Evolutionary conservation across 2,888 invertebrate species (phyloP).

Genomic region (Ochropacha duplaris): DNA sequence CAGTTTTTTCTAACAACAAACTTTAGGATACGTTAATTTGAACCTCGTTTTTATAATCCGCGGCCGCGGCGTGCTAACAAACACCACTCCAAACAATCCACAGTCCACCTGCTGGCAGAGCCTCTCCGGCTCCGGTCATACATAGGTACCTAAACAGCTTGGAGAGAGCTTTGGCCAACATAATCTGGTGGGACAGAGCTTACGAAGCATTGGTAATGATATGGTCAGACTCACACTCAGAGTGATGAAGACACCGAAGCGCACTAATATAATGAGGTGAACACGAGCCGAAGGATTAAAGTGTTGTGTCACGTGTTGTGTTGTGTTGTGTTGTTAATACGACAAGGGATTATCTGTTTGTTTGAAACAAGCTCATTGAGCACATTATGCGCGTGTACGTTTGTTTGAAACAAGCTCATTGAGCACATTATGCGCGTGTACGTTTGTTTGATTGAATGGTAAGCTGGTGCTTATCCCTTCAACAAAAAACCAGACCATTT

Average conservation of each 20-base stretch:
- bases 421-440: background rate
- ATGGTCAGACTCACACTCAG: background rate
- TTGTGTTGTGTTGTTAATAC: background rate
- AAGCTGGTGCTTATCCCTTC: background rate
- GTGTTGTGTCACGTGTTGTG: background rate
- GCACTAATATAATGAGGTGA: background rate
- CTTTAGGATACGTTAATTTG: conserved; percentile 61
- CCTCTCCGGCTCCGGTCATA: background rate
- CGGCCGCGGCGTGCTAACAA: conserved; percentile 53
- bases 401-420: background rate
- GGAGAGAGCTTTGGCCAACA: background rate
- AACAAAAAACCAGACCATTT: background rate
- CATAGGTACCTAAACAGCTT: background rate
- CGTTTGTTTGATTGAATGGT: background rate
- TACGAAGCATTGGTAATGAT: background rate
- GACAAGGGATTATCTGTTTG: background rate
- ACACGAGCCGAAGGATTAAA: background rate
- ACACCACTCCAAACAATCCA: conserved; percentile 33
- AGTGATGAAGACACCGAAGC: background rate
- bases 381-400: background rate
- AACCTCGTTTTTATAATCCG: conserved; percentile 56
- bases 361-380: background rate
- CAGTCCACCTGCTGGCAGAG: conserved; percentile 2
- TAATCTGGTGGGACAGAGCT: background rate
- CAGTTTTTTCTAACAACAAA: conserved; percentile 55